These are phyloP conservation scores for Thereuonema tuberculata DNA, from an alignment of 1,140 invertebrate species.

Conservation along the genomic window DNA sequence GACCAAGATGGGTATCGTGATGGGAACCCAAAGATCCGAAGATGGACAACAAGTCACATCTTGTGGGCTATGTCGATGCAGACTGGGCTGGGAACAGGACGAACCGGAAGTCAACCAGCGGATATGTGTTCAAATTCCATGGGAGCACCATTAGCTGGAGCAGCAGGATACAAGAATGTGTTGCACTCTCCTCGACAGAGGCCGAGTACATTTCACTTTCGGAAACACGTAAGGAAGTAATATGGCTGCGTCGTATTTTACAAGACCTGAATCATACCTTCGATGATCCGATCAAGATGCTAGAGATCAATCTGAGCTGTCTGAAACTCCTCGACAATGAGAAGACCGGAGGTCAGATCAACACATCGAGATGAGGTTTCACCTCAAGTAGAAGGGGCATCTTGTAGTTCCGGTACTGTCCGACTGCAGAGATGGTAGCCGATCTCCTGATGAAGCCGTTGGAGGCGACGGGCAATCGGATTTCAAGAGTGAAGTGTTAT, in stretches of 20 bases:
- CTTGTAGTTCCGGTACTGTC: neutral
- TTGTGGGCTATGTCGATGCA: neutral
- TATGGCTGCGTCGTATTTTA: conserved; percentile 15
- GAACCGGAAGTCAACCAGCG: conserved; percentile 28
- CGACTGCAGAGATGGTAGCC: neutral
- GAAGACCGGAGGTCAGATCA: neutral
- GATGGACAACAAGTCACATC: too few species aligned
- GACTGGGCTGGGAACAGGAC: neutral
- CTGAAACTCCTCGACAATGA: neutral
- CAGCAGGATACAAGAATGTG: conserved; percentile 22
- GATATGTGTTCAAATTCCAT: conserved; percentile 26
- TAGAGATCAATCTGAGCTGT: neutral
- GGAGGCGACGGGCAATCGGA: too few species aligned
- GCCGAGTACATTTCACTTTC: conserved; percentile 29
- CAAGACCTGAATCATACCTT: neutral
- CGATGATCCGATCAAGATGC: neutral
- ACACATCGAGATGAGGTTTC: neutral
- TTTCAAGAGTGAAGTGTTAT: too few species aligned
- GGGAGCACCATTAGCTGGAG: conserved; percentile 23
- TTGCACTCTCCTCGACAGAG: conserved; percentile 26
- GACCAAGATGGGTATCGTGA: too few species aligned
- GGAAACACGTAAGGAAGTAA: conserved; percentile 26
- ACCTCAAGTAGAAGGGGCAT: neutral
- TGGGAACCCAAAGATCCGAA: too few species aligned
- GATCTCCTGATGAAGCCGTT: neutral